Percentiles rank a stretch among this genome's conserved stretches.
Conservation (phyloP, 2,888 invertebrate genomes). For the Leptinotarsa rubiginosa region DNA sequence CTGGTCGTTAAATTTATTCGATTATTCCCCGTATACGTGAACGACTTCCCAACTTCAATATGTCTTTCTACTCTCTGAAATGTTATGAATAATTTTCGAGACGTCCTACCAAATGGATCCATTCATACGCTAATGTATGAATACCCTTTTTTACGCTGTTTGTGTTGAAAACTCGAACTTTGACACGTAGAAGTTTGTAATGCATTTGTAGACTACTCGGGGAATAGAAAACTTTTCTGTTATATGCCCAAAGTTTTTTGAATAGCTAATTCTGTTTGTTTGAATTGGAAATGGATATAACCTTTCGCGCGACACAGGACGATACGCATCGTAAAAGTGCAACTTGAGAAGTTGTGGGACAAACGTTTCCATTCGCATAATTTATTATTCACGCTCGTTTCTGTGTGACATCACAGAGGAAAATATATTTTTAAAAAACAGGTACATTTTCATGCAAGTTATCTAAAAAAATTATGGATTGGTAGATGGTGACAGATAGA, state of each 20-base stretch:
- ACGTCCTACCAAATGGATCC: constrained; percentile 43
- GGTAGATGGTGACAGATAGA: too few species aligned
- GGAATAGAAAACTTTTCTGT: constrained; percentile 25
- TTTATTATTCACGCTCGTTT: too few species aligned
- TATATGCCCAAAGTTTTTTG: background rate
- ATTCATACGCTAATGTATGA: constrained; percentile 46
- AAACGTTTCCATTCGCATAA: too few species aligned
- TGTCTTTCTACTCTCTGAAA: constrained; percentile 31
- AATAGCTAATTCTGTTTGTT: constrained; percentile 8
- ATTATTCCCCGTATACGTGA: constrained; percentile 3
- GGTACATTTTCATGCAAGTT: too few species aligned
- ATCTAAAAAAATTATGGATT: too few species aligned
- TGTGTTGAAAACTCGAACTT: constrained; percentile 40
- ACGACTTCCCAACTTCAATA: constrained; percentile 32
- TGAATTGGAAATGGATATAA: background rate
- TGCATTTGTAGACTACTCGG: constrained; percentile 34
- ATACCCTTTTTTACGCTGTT: constrained; percentile 39
- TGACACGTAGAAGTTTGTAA: constrained; percentile 40
- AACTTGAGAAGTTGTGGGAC: background rate
- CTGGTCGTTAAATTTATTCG: background rate
- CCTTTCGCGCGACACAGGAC: background rate
- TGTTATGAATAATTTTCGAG: constrained; percentile 43
- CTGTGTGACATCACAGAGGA: too few species aligned
- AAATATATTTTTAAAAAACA: too few species aligned
- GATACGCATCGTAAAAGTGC: background rate